Evolutionary conservation across 2,113 vertebrate genomes (phyloP), one percentile per base, ranked within the genome.

Genomic region (Callospermophilus lateralis): DNA sequence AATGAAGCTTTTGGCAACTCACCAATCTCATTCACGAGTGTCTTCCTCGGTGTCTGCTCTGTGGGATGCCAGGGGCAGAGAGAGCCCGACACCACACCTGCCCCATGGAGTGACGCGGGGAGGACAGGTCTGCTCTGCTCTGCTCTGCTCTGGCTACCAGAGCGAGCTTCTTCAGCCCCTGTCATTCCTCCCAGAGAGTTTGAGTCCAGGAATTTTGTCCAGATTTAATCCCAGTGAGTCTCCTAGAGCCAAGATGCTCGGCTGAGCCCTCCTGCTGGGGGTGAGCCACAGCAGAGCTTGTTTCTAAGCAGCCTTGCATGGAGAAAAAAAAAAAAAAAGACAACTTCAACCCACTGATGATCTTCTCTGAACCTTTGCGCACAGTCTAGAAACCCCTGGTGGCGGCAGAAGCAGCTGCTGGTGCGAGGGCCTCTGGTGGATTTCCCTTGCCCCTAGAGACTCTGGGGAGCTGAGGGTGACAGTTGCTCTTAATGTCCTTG

Each of bases 21-120:
- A 2, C 45, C 53, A 30, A 16, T 45, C 39, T 72, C 84, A 19
- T 80, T 48, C 61, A 17, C 1, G 1, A 45, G 13, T 20, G 42
- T 58, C 39, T 79, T 58, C 0, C 0, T 22, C 9, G 2, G 79
- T 2, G 10, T 26, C 61, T 16, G 0, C 26, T 4, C 6, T 2
- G n/a, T 6, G 12, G 55, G 65, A 39, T 61, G 45, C 78, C 4
- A 32, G 53, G 32, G 26, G 0, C 7, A 0, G 65, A 15, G 70
- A 4, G 10, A 26, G 77, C 70, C 88, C 0, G 24, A 26, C 24
- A 24, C 3, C 17, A 0, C 1, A 8, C 9, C 20, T 17, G 8
- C 30, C 39, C 22, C 42, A 0, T 0, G 2, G 61, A 8, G 32
- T 12, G 3, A 45, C 58, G 48, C 12, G 0, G 22, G 4, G 39